Evolutionary conservation across 2,797 vertebrate species (phyloP).

Genomic region (Sarcoramphus papa): DNA sequence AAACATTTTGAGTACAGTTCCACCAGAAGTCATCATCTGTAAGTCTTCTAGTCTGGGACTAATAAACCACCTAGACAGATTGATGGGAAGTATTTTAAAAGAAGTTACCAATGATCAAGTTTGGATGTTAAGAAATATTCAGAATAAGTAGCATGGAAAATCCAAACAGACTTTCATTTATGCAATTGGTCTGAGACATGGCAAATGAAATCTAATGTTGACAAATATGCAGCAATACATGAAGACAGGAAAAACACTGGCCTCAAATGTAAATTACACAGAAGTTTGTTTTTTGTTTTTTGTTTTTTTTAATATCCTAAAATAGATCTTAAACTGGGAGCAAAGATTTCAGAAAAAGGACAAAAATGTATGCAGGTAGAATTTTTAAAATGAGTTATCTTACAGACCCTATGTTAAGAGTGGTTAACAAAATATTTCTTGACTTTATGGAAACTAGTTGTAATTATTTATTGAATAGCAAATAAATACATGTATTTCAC

Average conservation of each 20-base stretch:
- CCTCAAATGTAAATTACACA: neutral
- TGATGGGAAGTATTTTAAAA: neutral
- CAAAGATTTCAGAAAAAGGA: neutral
- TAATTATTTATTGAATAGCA: neutral
- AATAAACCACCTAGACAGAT: neutral
- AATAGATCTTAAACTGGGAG: neutral
- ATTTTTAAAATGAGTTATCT: neutral
- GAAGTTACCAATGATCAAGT: neutral
- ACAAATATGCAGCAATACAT: neutral
- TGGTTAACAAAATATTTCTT: neutral
- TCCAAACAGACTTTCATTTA: neutral
- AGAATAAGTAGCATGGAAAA: neutral
- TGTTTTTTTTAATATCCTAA: neutral
- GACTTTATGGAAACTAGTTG: neutral
- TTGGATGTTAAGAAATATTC: neutral
- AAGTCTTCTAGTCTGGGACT: neutral
- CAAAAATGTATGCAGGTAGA: neutral
- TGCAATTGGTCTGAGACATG: neutral
- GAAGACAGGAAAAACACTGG: neutral
- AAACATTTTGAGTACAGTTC: neutral
- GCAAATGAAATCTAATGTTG: neutral
- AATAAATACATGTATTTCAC: neutral
- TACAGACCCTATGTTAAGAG: neutral
- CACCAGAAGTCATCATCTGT: neutral
- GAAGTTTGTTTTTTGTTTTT: neutral